Percentiles rank a stretch among this genome's conserved stretches.
Conservation (phyloP, 2,797 vertebrate species). For the Epinephelus malabaricus region DNA sequence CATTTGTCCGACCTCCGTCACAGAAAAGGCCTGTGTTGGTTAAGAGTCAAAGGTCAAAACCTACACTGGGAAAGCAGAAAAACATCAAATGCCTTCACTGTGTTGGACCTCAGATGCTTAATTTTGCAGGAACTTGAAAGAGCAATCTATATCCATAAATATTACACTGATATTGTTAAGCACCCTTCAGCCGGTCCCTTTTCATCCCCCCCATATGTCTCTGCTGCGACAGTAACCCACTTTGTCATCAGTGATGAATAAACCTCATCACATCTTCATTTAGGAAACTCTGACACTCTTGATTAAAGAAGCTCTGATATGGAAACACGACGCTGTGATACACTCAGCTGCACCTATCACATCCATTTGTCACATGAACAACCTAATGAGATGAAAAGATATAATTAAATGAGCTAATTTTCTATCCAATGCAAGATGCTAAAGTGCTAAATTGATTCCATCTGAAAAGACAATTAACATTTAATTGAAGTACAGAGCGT, state of each 20-base stretch:
- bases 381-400: conserved; percentile 8
- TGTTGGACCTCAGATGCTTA: neutral
- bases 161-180: neutral
- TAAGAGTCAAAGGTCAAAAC: no score
- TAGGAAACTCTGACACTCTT: conserved; percentile 4
- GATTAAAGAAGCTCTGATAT: conserved; percentile 9
- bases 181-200: neutral
- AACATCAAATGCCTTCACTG: no score
- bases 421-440: conserved; percentile 9
- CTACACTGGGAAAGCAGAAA: no score
- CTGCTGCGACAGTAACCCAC: neutral
- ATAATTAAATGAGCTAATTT: conserved; percentile 18
- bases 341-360: conserved; percentile 32
- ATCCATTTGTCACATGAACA: conserved; percentile 5
- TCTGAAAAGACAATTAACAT: conserved; percentile 40
- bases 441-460: conserved; percentile 31
- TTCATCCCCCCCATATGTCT: neutral
- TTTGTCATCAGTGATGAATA: neutral
- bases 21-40: no score
- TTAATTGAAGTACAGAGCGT: conserved; percentile 29
- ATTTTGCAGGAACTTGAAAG: no score
- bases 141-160: neutral
- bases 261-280: neutral
- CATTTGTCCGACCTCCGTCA: no score
- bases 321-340: neutral